A percentile compares a stretch with the other conserved stretches of the same genome.
These are phyloP conservation scores for Sinocyclocheilus maitianheensis DNA, from an alignment of 2,113 vertebrate species.

Conservation along the genomic window DNA sequence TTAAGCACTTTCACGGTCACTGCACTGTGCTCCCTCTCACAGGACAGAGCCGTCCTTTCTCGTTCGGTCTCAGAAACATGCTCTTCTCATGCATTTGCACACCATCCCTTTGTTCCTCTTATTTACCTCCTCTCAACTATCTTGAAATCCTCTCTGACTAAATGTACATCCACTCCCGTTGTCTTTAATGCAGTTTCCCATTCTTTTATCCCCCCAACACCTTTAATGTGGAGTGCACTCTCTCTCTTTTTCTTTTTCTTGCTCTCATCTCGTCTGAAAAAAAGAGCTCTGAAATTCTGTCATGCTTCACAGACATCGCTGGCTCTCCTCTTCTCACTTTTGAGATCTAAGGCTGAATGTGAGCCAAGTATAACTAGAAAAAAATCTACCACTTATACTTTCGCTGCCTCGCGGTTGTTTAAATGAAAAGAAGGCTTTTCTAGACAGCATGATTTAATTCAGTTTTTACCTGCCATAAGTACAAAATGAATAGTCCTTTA, in stretches of 20 bases:
- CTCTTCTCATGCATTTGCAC: slow-evolving; percentile 45
- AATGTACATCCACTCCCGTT: slow-evolving; percentile 14
- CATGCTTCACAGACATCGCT: slow-evolving; percentile 42
- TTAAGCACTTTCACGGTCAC: slow-evolving; percentile 73
- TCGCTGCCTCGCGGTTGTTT: slow-evolving; percentile 62
- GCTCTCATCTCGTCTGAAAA: slow-evolving; percentile 2
- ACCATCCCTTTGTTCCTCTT: background rate
- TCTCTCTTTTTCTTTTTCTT: slow-evolving; percentile 20
- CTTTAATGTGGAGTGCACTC: slow-evolving; percentile 19
- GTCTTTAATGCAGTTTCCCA: slow-evolving; percentile 16
- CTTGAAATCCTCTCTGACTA: slow-evolving; percentile 29
- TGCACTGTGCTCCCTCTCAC: slow-evolving; percentile 62
- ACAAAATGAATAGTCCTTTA: background rate
- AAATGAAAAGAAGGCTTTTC: slow-evolving; percentile 58
- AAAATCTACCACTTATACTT: slow-evolving; percentile 56
- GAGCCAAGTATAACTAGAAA: slow-evolving; percentile 62
- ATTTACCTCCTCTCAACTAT: slow-evolving; percentile 25
- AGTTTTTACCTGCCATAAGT: background rate
- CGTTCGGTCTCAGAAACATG: slow-evolving; percentile 15
- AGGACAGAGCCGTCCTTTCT: slow-evolving; percentile 54
- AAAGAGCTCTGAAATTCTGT: slow-evolving; percentile 41
- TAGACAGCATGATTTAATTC: slow-evolving; percentile 43
- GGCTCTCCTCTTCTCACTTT: slow-evolving; percentile 44
- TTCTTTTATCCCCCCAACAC: slow-evolving; percentile 11
- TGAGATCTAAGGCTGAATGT: slow-evolving; percentile 58